A percentile compares a stretch with the other conserved stretches of the same genome.
Evolutionary conservation across 2,797 vertebrate species (phyloP).

Genomic region (Pelodytes ibericus): DNA sequence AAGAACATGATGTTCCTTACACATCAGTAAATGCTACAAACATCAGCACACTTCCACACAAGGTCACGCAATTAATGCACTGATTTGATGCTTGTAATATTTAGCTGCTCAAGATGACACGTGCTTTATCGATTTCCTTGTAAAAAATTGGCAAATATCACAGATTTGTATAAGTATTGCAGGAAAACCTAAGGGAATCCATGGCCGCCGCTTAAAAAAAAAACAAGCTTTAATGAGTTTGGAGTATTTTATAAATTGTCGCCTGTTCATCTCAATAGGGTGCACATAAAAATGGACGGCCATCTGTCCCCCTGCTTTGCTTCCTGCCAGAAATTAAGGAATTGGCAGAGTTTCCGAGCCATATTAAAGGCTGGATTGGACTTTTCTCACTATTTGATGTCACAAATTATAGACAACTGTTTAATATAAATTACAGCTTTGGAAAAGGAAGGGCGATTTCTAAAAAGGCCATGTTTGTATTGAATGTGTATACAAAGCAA

Average conservation of each 20-base stretch:
- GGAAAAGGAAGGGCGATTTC: conserved; percentile 9
- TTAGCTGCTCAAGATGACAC: background rate
- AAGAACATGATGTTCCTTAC: background rate
- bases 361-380: conserved; percentile 64
- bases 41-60: too few species aligned
- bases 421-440: conserved; percentile 49
- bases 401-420: conserved; percentile 61
- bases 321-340: conserved; percentile 66
- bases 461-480: conserved; percentile 13
- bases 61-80: background rate
- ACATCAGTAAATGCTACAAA: background rate
- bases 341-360: conserved; percentile 59
- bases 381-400: conserved; percentile 59
- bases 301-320: conserved; percentile 66
- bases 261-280: conserved; percentile 64
- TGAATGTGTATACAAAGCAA: conserved; percentile 27
- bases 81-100: background rate
- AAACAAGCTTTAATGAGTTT: conserved; percentile 64
- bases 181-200: conserved; percentile 50
- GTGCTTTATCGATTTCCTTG: background rate
- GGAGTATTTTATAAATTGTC: conserved; percentile 67
- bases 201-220: conserved; percentile 64
- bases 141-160: background rate
- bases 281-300: conserved; percentile 60
- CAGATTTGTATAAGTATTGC: conserved; percentile 6